These are phyloP conservation scores for Actinernus sp. DNA, from an alignment of 92 coral and sea anemone genomes.

Conservation along the genomic window DNA sequence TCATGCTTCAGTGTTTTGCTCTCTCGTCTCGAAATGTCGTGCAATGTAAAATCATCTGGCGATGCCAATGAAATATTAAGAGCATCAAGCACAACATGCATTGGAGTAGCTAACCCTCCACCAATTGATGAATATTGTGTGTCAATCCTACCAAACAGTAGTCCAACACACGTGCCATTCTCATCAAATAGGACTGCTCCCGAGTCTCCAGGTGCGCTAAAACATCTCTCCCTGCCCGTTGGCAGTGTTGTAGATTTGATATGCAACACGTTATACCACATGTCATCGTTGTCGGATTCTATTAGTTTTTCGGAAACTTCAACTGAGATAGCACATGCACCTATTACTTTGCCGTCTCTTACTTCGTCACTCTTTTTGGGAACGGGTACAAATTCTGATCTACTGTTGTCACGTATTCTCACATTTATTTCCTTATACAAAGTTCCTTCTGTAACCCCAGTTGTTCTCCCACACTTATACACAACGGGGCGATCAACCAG, in stretches of 20 bases:
- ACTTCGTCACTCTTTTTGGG: not conserved
- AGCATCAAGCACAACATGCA: not conserved
- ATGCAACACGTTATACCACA: no score
- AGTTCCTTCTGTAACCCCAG: no score
- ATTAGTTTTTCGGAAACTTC: no score
- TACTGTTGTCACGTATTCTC: no score
- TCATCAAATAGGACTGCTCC: slow-evolving; percentile 2
- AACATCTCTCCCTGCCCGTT: not conserved
- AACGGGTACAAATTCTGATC: not conserved
- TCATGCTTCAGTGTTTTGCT: no score
- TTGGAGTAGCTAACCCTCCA: not conserved
- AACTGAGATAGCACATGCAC: not conserved
- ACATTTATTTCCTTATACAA: no score
- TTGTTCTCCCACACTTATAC: no score
- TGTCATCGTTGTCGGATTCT: not conserved
- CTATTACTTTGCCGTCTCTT: not conserved
- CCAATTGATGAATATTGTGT: not conserved
- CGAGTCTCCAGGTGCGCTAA: not conserved
- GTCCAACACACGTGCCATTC: not conserved
- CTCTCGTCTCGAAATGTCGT: no score
- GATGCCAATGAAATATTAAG: not conserved
- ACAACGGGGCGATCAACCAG: no score
- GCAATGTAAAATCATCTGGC: not conserved
- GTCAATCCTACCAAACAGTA: no score
- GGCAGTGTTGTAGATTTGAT: not conserved